Evolutionary conservation across 1,140 invertebrate species (phyloP).

Genomic region (Babylonia areolata): DNA sequence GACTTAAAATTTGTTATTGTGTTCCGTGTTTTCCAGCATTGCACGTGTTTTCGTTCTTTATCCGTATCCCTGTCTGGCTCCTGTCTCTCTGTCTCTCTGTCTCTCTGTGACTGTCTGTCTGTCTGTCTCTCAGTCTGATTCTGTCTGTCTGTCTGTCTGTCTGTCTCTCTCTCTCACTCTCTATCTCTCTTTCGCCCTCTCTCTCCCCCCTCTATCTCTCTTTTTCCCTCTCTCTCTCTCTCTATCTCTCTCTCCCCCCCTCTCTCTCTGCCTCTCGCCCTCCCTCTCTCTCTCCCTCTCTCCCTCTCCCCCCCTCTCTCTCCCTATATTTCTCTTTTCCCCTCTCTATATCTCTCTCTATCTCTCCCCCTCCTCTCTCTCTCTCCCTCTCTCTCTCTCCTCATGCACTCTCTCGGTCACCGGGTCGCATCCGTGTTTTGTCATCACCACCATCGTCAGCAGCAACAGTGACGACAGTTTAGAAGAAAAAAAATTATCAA

Average conservation of each 20-base stretch:
- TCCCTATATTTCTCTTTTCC: neutral
- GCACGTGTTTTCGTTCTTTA: no score
- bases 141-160: neutral
- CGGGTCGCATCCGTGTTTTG: no score
- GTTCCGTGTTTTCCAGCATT: no score
- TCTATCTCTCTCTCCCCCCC: neutral
- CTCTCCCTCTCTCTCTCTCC: no score
- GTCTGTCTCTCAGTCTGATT: neutral
- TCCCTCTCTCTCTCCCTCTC: neutral
- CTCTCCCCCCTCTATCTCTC: neutral
- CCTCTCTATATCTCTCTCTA: neutral
- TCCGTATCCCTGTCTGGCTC: neutral
- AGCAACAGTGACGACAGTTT: no score
- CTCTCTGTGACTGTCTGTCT: neutral
- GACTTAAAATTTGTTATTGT: neutral
- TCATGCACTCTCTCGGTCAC: no score
- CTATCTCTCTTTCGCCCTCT: neutral
- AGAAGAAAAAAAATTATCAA: no score
- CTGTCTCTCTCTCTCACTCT: neutral
- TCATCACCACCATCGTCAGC: no score
- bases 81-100: neutral
- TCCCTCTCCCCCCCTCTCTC: neutral
- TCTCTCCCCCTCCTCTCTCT: neutral
- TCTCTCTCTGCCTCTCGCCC: neutral
- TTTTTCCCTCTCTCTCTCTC: neutral